Conservation (phyloP, 2,797 vertebrate genomes). For the Centropyge bicolor region DNA sequence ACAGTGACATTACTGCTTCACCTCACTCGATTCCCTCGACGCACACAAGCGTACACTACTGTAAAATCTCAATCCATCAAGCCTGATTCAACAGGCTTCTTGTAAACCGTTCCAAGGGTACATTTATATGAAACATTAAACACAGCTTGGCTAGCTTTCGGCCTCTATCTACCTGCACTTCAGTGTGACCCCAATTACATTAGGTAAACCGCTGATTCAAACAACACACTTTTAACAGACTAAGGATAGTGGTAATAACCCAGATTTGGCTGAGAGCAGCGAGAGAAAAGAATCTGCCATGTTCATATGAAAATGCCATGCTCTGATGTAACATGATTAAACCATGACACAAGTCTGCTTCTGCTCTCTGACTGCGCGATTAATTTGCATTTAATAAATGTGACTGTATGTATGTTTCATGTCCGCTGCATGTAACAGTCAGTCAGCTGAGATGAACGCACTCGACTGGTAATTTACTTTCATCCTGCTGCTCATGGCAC, state of each 20-base stretch:
- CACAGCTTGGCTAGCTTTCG: slow-evolving; percentile 58
- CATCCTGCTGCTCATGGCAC: slow-evolving; percentile 12
- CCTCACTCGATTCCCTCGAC: slow-evolving; percentile 51
- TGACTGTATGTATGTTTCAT: slow-evolving; percentile 26
- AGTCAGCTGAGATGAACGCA: slow-evolving; percentile 33
- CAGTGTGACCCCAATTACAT: slow-evolving; percentile 80
- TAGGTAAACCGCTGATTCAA: slow-evolving; percentile 76
- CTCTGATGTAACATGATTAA: slow-evolving; percentile 38
- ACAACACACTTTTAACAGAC: slow-evolving; percentile 66
- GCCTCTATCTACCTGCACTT: slow-evolving; percentile 76
- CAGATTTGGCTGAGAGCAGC: neutral
- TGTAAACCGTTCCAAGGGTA: slow-evolving; percentile 75
- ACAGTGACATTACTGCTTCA: slow-evolving; percentile 66
- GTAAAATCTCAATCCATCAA: slow-evolving; percentile 77
- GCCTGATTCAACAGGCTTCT: slow-evolving; percentile 59
- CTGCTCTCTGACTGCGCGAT: slow-evolving; percentile 2
- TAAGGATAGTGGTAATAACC: slow-evolving; percentile 45
- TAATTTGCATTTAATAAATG: slow-evolving; percentile 34
- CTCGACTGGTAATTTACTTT: slow-evolving; percentile 28
- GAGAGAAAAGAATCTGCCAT: neutral
- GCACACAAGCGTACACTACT: slow-evolving; percentile 26
- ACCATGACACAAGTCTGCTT: slow-evolving; percentile 30
- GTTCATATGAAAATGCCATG: slow-evolving; percentile 1
- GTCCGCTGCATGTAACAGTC: neutral
- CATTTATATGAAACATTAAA: slow-evolving; percentile 80